phyloP scores from a whole-genome alignment of 1,140 invertebrate genomes.

The Calycopis cecrops region DNA sequence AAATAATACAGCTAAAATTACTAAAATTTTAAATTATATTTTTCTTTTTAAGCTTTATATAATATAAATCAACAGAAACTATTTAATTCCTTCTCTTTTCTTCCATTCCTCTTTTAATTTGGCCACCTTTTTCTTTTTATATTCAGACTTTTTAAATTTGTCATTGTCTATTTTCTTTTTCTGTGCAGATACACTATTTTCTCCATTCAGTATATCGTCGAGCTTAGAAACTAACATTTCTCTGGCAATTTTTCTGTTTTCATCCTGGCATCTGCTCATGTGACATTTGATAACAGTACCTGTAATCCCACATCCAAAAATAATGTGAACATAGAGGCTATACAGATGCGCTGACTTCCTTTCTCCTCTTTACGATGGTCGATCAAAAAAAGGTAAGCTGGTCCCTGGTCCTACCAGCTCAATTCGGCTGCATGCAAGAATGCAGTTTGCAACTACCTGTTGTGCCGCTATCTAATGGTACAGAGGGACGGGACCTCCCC shows the following conservation, averaged over 20 bases:
- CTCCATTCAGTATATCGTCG: conserved; percentile 76
- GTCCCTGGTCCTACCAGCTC: too few species aligned
- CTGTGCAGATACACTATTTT: conserved; percentile 73
- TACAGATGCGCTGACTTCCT: too few species aligned
- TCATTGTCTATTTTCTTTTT: conserved; percentile 75
- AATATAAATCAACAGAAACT: conserved; percentile 1
- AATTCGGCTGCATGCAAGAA: too few species aligned
- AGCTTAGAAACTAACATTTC: conserved; percentile 81
- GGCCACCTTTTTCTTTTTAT: conserved; percentile 75
- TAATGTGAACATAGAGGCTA: not conserved
- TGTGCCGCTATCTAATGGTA: too few species aligned
- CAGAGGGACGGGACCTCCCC: too few species aligned
- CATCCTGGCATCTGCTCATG: conserved; percentile 81
- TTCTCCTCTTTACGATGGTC: too few species aligned
- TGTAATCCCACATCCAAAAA: conserved; percentile 34
- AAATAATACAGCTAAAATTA: not conserved
- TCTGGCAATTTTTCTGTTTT: conserved; percentile 85
- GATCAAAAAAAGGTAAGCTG: too few species aligned
- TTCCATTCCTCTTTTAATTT: conserved; percentile 76
- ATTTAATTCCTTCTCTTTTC: conserved; percentile 56
- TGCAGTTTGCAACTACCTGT: too few species aligned
- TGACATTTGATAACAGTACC: conserved; percentile 89
- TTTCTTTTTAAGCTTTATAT: not conserved
- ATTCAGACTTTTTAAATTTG: conserved; percentile 58
- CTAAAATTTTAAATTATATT: not conserved